These are phyloP conservation scores for Myripristis jacobus DNA, from an alignment of 2,797 vertebrate species.

Conservation along the genomic window DNA sequence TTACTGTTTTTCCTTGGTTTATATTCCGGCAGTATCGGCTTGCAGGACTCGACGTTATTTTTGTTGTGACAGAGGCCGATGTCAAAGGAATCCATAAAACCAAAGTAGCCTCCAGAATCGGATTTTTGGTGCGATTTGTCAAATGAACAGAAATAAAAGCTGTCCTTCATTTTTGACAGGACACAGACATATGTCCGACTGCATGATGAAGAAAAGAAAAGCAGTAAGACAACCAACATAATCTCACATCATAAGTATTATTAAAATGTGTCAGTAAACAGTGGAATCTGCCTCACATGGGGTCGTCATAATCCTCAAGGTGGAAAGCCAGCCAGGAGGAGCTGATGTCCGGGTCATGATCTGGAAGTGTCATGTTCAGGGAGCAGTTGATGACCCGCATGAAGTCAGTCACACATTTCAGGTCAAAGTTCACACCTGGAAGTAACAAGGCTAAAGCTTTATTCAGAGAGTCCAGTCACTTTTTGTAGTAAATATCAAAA, in stretches of 20 bases:
- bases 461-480: background rate
- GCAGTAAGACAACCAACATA: background rate
- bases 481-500: too few species aligned
- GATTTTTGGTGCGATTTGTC: accelerated
- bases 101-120: background rate
- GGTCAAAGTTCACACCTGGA: slow-evolving; percentile 36
- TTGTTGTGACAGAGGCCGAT: slow-evolving; percentile 62
- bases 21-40: slow-evolving; percentile 33
- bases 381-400: slow-evolving; percentile 74
- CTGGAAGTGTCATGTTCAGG: slow-evolving; percentile 37
- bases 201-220: slow-evolving; percentile 21
- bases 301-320: too few species aligned
- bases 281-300: slow-evolving; percentile 16
- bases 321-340: slow-evolving; percentile 61
- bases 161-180: slow-evolving; percentile 22
- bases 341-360: slow-evolving; percentile 4
- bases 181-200: slow-evolving; percentile 43
- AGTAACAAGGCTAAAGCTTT: background rate
- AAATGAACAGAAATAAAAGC: slow-evolving; percentile 62
- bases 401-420: slow-evolving; percentile 76
- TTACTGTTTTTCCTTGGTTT: slow-evolving; percentile 56
- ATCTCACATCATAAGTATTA: background rate
- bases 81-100: background rate
- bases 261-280: background rate
- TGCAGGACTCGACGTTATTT: slow-evolving; percentile 23